Conservation (phyloP, 2,113 vertebrate species). For the Todiramphus saurophagus region DNA sequence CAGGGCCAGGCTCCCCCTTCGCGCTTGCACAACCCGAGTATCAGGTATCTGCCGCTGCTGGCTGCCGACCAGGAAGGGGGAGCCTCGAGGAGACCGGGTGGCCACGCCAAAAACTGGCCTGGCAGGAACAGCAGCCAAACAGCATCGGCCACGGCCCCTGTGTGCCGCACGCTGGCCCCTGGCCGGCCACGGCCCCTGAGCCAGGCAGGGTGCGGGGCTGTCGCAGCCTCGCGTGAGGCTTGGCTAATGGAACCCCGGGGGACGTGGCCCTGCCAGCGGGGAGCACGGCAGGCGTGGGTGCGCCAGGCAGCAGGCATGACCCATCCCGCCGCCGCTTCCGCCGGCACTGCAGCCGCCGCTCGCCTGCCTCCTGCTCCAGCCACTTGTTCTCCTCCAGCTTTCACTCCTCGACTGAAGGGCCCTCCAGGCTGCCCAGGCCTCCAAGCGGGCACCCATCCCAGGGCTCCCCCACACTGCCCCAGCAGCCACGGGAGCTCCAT, state of each 20-base stretch:
- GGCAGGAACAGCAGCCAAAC: constrained; percentile 26
- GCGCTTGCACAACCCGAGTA: constrained; percentile 63
- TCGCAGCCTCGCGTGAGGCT: rapidly evolving
- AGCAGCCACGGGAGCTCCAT: not conserved
- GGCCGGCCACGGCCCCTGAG: rapidly evolving
- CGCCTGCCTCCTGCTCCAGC: not conserved
- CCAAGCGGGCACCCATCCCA: rapidly evolving
- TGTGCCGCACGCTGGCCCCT: not conserved
- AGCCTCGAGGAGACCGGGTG: constrained; percentile 26
- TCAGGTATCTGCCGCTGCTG: constrained; percentile 61
- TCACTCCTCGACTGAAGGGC: not conserved
- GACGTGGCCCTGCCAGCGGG: not conserved
- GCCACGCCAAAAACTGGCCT: constrained; percentile 20
- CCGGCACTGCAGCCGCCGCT: rapidly evolving
- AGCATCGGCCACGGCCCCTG: not conserved
- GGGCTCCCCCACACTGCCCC: not conserved
- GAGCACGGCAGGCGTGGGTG: rapidly evolving
- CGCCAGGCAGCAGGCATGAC: rapidly evolving
- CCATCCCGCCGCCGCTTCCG: rapidly evolving
- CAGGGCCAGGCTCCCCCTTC: constrained; percentile 55
- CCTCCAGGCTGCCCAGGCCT: not conserved
- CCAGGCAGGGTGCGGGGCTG: not conserved
- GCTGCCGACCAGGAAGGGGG: constrained; percentile 62
- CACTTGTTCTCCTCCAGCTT: not conserved
- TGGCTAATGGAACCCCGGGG: rapidly evolving